Base-by-base conservation (phyloP, 2,797 vertebrate genomes). In the Alectoris magna region DNA sequence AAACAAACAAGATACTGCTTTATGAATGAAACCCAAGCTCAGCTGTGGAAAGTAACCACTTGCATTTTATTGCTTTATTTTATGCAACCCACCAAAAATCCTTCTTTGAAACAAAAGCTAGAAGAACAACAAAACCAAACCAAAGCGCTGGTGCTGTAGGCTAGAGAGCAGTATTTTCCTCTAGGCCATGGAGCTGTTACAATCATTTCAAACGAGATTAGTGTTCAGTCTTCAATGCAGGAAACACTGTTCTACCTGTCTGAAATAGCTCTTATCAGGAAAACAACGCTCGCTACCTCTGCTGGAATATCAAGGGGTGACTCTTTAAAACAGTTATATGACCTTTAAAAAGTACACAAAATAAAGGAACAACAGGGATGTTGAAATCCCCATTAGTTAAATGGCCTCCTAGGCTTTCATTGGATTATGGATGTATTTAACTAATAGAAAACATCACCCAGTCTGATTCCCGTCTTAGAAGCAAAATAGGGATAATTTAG, bases 401-500 rank as follows among this genome's bases (percentile, higher is more conserved):
- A 70, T 46, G 63, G 78, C 87, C 89, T 96, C 94, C 89, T 94
- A 95, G 85, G 67, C 91, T 96, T 96, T 90, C 91, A 84, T 10
- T 90, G 93, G 69, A 59, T 90, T 93, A 73, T 90, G 81, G 88
- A 81, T 91, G 79, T 87, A 89, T 96, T 96, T 94, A 94, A 92
- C 87, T 94, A 96, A 94, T 85, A 95, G 85, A 87, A 96, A 96
- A 87, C 95, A 96, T 84, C 12, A 2, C 59, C 79, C 81, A 27
- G 78, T 51, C 74, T 72, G 80, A 96, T 93, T 95, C 85, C 92
- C 93, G 87, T 90, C 92, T 91, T 90, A 67, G 87, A 91, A 96
- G 92, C 84, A 88, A 96, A 96, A 90, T 46, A 95, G 76, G 84
- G 81, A 96, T 95, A 95, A 97, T 96, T 95, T 96, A 96, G 93